These are phyloP conservation scores for Mastomys natalensis DNA, from an alignment of 2,113 vertebrate genomes.

Conservation along the genomic window DNA sequence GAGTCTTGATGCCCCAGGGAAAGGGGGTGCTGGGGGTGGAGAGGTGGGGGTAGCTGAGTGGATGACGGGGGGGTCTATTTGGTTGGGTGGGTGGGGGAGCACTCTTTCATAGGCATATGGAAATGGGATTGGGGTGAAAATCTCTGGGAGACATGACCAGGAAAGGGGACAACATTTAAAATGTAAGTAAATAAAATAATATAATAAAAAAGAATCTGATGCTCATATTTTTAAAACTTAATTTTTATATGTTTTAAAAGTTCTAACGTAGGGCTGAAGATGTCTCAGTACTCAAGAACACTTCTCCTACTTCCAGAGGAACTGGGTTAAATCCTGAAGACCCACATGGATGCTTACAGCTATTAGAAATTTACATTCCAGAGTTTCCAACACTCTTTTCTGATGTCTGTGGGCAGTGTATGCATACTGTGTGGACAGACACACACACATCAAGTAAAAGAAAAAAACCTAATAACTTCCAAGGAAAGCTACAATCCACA, in stretches of 20 bases:
- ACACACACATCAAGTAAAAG: background rate
- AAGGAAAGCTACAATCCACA: background rate
- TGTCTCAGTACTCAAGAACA: background rate
- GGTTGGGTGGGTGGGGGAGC: too few relatives aligned
- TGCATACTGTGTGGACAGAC: background rate
- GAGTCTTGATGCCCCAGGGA: too few relatives aligned
- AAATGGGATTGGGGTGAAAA: too few relatives aligned
- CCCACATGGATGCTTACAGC: background rate
- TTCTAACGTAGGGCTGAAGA: background rate
- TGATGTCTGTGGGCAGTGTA: background rate
- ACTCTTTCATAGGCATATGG: too few relatives aligned
- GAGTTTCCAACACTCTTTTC: background rate
- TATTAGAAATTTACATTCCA: background rate
- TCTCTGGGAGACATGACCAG: too few relatives aligned
- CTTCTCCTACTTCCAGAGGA: background rate
- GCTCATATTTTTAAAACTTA: background rate
- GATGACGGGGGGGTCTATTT: too few relatives aligned
- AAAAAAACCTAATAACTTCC: background rate
- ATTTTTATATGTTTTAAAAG: background rate
- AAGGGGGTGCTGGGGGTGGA: too few relatives aligned
- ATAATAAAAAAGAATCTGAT: background rate
- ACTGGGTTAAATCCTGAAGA: background rate
- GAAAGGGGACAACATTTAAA: too few relatives aligned
- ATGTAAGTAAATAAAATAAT: too few relatives aligned
- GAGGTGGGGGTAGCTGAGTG: too few relatives aligned